Percentiles rank a stretch among this genome's conserved stretches.
Evolutionary conservation across 2,113 vertebrate genomes (phyloP).

Genomic region (Sclerurus mexicanus): DNA sequence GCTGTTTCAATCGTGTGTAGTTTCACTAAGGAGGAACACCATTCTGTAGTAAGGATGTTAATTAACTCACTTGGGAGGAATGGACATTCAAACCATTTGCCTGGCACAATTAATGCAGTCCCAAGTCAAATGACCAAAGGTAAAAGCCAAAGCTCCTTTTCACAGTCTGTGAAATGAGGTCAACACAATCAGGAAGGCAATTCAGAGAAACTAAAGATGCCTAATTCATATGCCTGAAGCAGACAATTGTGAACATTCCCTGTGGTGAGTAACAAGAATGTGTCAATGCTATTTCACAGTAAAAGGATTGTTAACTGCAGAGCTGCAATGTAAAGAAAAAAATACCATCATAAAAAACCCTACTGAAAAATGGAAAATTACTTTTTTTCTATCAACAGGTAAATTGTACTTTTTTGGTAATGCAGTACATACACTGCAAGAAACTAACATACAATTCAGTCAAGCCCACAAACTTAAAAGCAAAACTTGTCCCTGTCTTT

Average conservation of each 20-base stretch:
- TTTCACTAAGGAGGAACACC: background rate
- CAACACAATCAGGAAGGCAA: background rate
- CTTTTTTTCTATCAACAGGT: conserved; percentile 13
- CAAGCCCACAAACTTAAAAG: background rate
- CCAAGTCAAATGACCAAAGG: background rate
- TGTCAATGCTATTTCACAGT: background rate
- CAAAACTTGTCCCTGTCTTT: background rate
- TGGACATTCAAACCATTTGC: background rate
- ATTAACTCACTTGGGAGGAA: background rate
- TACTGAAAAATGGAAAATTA: background rate
- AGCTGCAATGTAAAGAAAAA: background rate
- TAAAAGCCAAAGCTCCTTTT: background rate
- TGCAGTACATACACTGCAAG: background rate
- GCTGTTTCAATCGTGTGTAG: background rate
- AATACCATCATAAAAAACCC: background rate
- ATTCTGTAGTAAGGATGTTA: background rate
- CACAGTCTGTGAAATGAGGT: background rate
- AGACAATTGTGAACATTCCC: conserved; percentile 37
- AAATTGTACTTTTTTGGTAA: background rate
- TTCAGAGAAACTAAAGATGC: background rate
- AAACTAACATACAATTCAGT: background rate
- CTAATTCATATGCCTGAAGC: conserved; percentile 34
- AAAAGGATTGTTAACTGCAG: conserved; percentile 25
- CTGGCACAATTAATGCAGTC: background rate
- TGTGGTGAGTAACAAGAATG: conserved; percentile 32